phyloP scores from a whole-genome alignment of 2,888 invertebrate species.

The Macrosiphum euphorbiae region DNA sequence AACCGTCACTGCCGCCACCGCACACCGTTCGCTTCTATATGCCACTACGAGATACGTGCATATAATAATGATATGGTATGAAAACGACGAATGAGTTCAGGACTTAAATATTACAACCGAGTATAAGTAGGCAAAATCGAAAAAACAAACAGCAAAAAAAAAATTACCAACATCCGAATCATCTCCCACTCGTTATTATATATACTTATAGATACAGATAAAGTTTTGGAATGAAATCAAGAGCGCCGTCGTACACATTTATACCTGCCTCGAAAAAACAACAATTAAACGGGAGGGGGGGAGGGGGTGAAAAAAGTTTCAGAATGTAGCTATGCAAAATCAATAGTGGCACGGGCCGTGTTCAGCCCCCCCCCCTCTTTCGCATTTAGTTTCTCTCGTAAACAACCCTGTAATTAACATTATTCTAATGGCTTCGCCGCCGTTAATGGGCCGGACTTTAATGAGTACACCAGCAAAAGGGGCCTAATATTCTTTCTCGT shows the following conservation, averaged over 20 bases:
- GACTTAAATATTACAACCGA: neutral
- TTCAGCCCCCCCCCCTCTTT: neutral
- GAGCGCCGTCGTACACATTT: neutral
- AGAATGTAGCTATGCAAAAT: slow-evolving; percentile 10
- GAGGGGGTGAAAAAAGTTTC: neutral
- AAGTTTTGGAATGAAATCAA: neutral
- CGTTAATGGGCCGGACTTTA: slow-evolving; percentile 54
- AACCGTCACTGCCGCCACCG: neutral
- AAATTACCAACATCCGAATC: neutral
- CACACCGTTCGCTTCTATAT: neutral
- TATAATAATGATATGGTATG: neutral
- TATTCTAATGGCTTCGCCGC: slow-evolving; percentile 45
- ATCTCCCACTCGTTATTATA: neutral
- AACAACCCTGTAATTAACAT: slow-evolving; percentile 57
- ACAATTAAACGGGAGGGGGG: neutral
- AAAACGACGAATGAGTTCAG: neutral
- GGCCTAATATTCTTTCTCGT: slow-evolving; percentile 44
- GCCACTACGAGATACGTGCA: neutral
- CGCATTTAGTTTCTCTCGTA: slow-evolving; percentile 36
- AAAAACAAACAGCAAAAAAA: neutral
- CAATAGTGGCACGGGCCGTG: neutral
- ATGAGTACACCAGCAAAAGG: slow-evolving; percentile 33
- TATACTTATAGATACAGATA: neutral
- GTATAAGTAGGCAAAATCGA: neutral
- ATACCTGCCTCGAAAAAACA: neutral